A percentile compares a stretch with the other conserved stretches of the same genome.
phyloP scores from a whole-genome alignment of 1,140 invertebrate genomes.

The Apolygus lucorum region DNA sequence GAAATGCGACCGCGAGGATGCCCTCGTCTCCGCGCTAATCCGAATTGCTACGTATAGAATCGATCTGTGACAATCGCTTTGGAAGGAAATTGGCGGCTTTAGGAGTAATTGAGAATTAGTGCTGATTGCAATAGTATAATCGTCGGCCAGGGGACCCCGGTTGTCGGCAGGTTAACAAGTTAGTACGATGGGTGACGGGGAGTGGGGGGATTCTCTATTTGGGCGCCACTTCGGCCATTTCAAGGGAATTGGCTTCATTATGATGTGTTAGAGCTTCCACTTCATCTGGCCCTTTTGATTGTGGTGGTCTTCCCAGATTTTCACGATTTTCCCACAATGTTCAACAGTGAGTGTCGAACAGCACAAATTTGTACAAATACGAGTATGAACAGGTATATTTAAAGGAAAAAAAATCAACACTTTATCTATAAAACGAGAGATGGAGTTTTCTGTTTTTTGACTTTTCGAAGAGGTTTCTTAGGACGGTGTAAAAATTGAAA shows the following conservation, averaged over 20 bases:
- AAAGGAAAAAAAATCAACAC: too few species aligned
- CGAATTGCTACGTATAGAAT: background rate
- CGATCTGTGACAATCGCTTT: background rate
- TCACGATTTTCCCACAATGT: too few species aligned
- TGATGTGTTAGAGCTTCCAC: too few species aligned
- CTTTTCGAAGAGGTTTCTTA: too few species aligned
- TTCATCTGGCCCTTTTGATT: too few species aligned
- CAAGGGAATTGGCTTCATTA: background rate
- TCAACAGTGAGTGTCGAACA: too few species aligned
- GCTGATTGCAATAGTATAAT: background rate
- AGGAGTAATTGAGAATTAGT: background rate
- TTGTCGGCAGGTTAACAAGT: constrained; percentile 17
- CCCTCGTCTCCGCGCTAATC: background rate
- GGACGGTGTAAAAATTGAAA: too few species aligned
- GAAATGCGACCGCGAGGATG: background rate
- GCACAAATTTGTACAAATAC: too few species aligned
- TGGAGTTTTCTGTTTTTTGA: too few species aligned
- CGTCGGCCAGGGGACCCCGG: background rate
- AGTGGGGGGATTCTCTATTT: constrained; percentile 14
- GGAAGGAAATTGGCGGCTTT: background rate
- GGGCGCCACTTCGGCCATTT: constrained; percentile 1
- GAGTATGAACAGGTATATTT: too few species aligned
- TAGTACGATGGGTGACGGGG: background rate
- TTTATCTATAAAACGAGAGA: too few species aligned
- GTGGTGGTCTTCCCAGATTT: too few species aligned